phyloP scores from a whole-genome alignment of 2,888 invertebrate species.

The Noctua pronuba region DNA sequence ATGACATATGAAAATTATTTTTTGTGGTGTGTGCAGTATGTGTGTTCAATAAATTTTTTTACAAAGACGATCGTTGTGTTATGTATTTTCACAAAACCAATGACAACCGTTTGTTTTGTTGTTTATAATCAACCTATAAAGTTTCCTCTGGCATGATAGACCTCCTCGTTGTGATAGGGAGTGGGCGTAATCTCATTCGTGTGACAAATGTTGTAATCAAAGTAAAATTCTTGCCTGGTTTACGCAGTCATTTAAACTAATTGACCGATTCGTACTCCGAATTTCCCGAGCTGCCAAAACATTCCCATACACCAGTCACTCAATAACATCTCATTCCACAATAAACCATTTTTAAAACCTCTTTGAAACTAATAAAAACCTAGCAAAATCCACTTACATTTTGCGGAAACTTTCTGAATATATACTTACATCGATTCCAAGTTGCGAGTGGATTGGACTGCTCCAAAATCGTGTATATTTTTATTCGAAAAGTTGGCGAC shows the following conservation, averaged over 20 bases:
- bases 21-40: neutral
- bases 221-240: neutral
- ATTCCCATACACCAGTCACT: neutral
- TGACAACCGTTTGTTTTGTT: neutral
- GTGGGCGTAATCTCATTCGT: neutral
- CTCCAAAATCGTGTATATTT: conserved; percentile 64
- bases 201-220: neutral
- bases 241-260: neutral
- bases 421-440: conserved; percentile 58
- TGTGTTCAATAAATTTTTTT: neutral
- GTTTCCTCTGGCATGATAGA: neutral
- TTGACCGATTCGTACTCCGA: neutral
- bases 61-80: neutral
- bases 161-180: neutral
- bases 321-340: conserved; percentile 19
- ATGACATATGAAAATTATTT: neutral
- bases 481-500: conserved; percentile 66
- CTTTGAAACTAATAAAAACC: conserved; percentile 55
- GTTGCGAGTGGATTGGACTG: conserved; percentile 63
- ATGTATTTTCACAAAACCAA: neutral
- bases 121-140: neutral
- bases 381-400: conserved; percentile 55
- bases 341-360: conserved; percentile 50
- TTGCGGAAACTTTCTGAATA: conserved; percentile 63
- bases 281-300: neutral